Base-by-base conservation (phyloP, 2,888 invertebrate genomes). In the Callosobruchus maculatus region DNA sequence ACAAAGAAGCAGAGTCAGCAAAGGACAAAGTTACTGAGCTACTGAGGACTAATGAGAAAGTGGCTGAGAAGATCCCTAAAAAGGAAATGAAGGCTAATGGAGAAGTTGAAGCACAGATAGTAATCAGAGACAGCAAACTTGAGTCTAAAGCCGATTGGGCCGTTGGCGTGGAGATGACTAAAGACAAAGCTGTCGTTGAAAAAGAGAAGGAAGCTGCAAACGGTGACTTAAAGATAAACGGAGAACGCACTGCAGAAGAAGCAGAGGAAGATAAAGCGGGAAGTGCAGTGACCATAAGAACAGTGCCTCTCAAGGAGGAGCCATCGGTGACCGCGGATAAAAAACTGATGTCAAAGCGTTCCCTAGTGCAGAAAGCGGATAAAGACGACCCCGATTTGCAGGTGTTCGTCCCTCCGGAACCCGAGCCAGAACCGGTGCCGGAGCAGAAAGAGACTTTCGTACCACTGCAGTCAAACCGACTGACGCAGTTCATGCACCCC, bases 381-480 rank as follows among this genome's bases (percentile, higher is more conserved):
- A 84, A 83, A 75, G 82, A 82, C 20, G 87, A 87, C 78, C 86
- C 86, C 4, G 87, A 87, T 77, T 77, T 87, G 71, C 78, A 81
- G 69, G 83, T 86, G 9, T 87, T 87, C 74, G 79, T 81, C 72
- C 78, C 84, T 71, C 82, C 83, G 67, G 80, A 75, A 69, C 76
- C 81, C 22, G 75, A 79, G 71, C 87, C 87, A 0, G 86, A 86
- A 78, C 86, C 87, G 22, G 85, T 86, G 70, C 77, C 77, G 7
- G 85, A 83, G 67, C 87, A 88, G 69, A 85, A 86, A 20, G 84
- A 85, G 73, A 85, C 86, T 77, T 87, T 87, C 75, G 84, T 85
- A 2, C 87, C 87, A 9, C 79, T 87, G 5, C 85, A 86, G 77
- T 86, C 87, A 0, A 87, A 87, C 76, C 81, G 87, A 22, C 73